Percentiles rank a stretch among this genome's conserved stretches.
These are phyloP conservation scores for Melieria crassipennis DNA, from an alignment of 2,888 invertebrate species.

Conservation along the genomic window DNA sequence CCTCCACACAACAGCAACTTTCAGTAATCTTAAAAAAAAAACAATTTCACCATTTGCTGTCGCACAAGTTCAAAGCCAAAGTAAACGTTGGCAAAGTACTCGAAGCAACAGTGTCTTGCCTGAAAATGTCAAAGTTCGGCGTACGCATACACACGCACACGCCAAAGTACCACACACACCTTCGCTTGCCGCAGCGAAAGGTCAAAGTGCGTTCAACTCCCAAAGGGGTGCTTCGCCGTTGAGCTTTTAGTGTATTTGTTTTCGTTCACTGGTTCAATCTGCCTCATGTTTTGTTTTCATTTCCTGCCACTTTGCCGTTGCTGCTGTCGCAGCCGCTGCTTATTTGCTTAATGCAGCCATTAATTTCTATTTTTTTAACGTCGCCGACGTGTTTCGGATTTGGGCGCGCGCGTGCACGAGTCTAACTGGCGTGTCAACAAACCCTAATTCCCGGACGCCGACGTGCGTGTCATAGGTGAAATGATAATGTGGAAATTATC, in stretches of 20 bases:
- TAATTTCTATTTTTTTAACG: background rate
- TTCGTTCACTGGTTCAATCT: background rate
- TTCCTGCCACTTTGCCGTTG: background rate
- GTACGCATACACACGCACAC: background rate
- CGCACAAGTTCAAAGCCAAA: too few relatives aligned
- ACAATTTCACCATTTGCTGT: too few relatives aligned
- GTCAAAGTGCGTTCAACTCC: conserved; percentile 29
- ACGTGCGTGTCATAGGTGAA: too few relatives aligned
- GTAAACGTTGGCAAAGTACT: background rate
- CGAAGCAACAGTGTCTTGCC: conserved; percentile 24
- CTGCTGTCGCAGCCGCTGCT: background rate
- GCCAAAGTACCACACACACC: background rate
- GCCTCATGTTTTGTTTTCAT: background rate
- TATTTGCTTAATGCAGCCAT: conserved; percentile 2
- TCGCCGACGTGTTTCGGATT: too few relatives aligned
- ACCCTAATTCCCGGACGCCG: too few relatives aligned
- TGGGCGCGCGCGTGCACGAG: too few relatives aligned
- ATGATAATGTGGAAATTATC: too few relatives aligned
- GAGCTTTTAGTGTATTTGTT: background rate
- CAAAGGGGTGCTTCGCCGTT: conserved; percentile 4
- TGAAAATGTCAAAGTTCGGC: conserved; percentile 18
- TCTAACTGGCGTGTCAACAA: too few relatives aligned
- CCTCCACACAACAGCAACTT: too few relatives aligned
- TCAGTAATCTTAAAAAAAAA: too few relatives aligned
- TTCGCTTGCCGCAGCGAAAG: conserved; percentile 10